Evolutionary conservation across 2,113 vertebrate species (phyloP), one percentile per base, ranked within the genome.

Genomic region (Lasiurus cinereus): DNA sequence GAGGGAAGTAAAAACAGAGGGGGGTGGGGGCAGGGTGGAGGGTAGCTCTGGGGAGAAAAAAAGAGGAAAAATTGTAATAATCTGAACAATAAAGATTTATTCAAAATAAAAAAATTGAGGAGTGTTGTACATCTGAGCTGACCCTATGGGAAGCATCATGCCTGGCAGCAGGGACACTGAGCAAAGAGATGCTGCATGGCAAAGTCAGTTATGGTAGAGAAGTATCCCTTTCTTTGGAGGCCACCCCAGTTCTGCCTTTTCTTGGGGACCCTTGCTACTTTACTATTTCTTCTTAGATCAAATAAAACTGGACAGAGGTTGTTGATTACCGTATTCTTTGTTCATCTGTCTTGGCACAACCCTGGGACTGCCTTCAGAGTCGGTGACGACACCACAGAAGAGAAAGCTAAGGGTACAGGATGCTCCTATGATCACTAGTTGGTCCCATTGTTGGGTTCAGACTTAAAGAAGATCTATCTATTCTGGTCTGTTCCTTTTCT

Each of bases 71-170:
- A 39, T 39, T 39, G 39, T 39, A 39, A 94, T 78, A 39, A 39
- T 39, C 39, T 39, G 39, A 39, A 39, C 39, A 39, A 39, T 39
- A 39, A 39, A 39, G 39, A 39, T 39, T 39, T 39, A 39, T 39
- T 39, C 39, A 39, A 39, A 39, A 39, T 39, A 39, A 39, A 89
- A 91, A 92, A 94, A 50, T 88, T 0, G 50, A 92, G 88, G 79
- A 89, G 54, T 33, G 22, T 46, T 82, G 78, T 2, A 7, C 87
- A 78, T 95, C 70, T 76, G 92, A 94, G 83, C 39, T 88, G 92
- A 90, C 84, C 91, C 18, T 78, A 59, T 48, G 94, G 94, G 95
- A 66, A 82, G 11, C 31, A 6, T 80, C 90, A 94, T 93, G 84
- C 36, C 82, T 52, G 89, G 70, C 52, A 95, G 67, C 72, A 87